Base-by-base conservation (phyloP, 2,113 vertebrate species). In the Pipa parva region DNA sequence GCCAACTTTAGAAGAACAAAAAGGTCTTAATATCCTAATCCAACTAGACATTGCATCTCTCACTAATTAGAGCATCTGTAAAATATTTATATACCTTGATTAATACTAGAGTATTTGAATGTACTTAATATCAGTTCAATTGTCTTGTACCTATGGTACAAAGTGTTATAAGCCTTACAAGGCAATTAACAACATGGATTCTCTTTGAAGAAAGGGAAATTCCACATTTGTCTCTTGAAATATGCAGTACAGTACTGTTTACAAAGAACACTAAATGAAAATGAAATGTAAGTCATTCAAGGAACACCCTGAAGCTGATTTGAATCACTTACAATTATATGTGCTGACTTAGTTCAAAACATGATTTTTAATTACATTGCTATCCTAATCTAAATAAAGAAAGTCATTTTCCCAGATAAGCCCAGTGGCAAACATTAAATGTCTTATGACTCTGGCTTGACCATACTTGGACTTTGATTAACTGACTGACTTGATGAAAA, bases 281-380 rank as follows among this genome's bases (percentile, higher is more conserved):
- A 70, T 70, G 66, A 70, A 70, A 70, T 70, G 66, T 58, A 70
- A 70, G 66, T 70, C 66, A 70, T 70, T 70, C 57, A 70, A 70
- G 66, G 66, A 70, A 70, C 66, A 59, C 66, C 46, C 54, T 71
- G 70, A 69, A 73, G 17, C 24, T 56, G 49, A 72, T 39, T 51
- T 13, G 63, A 72, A 79, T 51, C 59, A 71, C 56, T 79, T 56
- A 8, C 24, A 72, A 71, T 61, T 0, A 3, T 59, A 49, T 18
- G 1, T 51, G 36, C 59, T 78, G 70, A 60, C 73, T 80, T 76
- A 74, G 72, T 67, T 56, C 59, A 63, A 74, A 72, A 71, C 63
- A 69, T 71, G 68, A 63, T 73, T 68, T 66, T 75, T 79, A 72
- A 48, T 75, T 79, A 75, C 72, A 70, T 61, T 70, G 66, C 56